A percentile compares a stretch with the other conserved stretches of the same genome.
These are phyloP conservation scores for Parnassius mnemosyne DNA, from an alignment of 2,888 invertebrate species.

Conservation along the genomic window DNA sequence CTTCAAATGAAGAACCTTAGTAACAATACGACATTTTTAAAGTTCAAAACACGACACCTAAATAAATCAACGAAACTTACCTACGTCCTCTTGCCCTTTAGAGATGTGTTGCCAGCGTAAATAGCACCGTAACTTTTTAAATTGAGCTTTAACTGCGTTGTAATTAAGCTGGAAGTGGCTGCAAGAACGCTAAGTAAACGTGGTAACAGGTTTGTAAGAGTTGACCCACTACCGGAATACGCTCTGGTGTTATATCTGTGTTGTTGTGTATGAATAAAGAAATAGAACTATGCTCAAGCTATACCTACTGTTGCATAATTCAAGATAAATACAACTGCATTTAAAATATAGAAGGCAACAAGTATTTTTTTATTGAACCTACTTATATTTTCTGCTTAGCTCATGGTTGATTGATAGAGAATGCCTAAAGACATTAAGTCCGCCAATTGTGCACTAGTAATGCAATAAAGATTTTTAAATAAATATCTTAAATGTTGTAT, in stretches of 20 bases:
- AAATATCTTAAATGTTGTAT: no score
- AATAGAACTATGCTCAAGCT: slow-evolving; percentile 1
- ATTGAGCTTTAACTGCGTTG: background rate
- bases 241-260: slow-evolving; percentile 11
- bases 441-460: no score
- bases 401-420: no score
- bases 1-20: slow-evolving; percentile 1
- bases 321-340: background rate
- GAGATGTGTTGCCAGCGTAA: slow-evolving; percentile 26
- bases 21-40: slow-evolving; percentile 23
- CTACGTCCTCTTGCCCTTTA: slow-evolving; percentile 38
- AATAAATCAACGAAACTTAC: slow-evolving; percentile 37
- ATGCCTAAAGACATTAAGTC: no score
- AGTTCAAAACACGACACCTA: slow-evolving; percentile 31
- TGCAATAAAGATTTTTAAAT: no score
- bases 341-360: background rate
- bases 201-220: slow-evolving; percentile 26
- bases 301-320: background rate
- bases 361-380: background rate
- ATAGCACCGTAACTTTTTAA: background rate
- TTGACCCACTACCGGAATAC: slow-evolving; percentile 26
- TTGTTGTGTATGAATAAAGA: background rate
- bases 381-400: no score
- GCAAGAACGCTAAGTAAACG: slow-evolving; percentile 3
- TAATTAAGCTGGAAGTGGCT: background rate